phyloP scores from a whole-genome alignment of 2,113 vertebrate species.

The Candoia aspera region DNA sequence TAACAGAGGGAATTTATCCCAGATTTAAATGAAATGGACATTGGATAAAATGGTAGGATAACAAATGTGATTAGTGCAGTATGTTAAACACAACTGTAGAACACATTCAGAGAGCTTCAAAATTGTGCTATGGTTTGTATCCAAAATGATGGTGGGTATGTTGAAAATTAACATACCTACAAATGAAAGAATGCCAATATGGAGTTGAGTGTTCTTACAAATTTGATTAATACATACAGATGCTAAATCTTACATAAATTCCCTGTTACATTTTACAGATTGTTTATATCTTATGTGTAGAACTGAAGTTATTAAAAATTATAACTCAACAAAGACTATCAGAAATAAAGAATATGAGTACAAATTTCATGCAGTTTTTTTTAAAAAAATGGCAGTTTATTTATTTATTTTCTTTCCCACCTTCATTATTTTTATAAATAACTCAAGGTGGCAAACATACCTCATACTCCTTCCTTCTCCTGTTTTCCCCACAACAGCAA shows the following conservation, averaged over 20 bases:
- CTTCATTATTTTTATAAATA: too few relatives aligned
- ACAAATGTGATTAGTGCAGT: neutral
- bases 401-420: too few relatives aligned
- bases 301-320: neutral
- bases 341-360: neutral
- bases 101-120: neutral
- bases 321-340: neutral
- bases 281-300: neutral
- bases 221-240: neutral
- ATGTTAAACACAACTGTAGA: neutral
- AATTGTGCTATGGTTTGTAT: neutral
- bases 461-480: too few relatives aligned
- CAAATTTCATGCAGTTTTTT: neutral
- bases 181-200: neutral
- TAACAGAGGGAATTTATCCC: neutral
- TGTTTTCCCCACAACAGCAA: too few relatives aligned
- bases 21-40: too few relatives aligned
- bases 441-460: too few relatives aligned
- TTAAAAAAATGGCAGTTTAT: neutral
- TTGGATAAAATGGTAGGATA: neutral
- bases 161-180: neutral
- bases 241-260: too few relatives aligned
- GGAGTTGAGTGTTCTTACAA: neutral
- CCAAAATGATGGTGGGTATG: neutral
- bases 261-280: neutral